phyloP scores from a whole-genome alignment of 2,797 vertebrate genomes.

The Scyliorhinus canicula region DNA sequence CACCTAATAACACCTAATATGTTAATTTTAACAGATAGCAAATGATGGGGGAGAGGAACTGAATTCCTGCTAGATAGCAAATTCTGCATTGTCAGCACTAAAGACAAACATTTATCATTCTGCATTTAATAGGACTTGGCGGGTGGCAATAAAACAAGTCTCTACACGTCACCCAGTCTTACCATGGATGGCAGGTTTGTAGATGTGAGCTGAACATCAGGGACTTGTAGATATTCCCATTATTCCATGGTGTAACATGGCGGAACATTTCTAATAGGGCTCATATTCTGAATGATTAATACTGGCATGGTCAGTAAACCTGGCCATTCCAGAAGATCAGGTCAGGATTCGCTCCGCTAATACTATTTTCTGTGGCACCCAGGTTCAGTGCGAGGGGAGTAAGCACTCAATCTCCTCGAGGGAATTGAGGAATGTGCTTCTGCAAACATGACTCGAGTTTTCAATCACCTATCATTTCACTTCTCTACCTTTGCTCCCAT shows the following conservation, averaged over 20 bases:
- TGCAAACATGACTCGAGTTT: neutral
- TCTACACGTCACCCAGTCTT: neutral
- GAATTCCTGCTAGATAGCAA: neutral
- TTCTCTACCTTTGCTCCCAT: too few relatives aligned
- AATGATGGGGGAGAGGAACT: neutral
- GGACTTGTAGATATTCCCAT: neutral
- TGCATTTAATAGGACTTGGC: neutral
- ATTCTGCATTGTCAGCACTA: neutral
- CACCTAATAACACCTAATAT: neutral
- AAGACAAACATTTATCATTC: neutral
- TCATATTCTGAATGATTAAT: neutral
- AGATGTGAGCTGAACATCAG: neutral
- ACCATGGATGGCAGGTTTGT: neutral
- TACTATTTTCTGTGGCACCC: neutral
- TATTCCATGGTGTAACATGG: neutral
- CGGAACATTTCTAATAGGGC: too few relatives aligned
- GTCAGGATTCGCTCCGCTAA: neutral
- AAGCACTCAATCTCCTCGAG: neutral
- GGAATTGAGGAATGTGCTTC: neutral
- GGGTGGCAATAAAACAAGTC: neutral
- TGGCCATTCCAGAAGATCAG: neutral
- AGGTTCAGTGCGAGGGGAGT: neutral
- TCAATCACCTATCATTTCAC: too few relatives aligned
- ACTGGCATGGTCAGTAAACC: neutral
- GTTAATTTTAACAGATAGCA: neutral